Evolutionary conservation across 2,797 vertebrate genomes (phyloP).

Genomic region (Potorous gilbertii): DNA sequence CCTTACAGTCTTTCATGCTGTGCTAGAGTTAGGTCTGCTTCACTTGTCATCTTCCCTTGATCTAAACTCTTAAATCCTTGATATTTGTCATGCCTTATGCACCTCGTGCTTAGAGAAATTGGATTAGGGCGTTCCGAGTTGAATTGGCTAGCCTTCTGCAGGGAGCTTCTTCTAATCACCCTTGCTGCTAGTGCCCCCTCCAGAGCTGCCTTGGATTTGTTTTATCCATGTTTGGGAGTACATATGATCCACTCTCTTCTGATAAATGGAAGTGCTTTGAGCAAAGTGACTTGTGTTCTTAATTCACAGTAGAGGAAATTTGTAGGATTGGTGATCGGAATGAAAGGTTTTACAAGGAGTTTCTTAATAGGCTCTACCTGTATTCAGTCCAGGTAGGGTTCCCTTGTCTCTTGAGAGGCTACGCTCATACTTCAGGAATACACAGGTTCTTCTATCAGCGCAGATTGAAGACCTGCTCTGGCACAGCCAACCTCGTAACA

Average conservation of each 20-base stretch:
- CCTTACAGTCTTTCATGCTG: neutral
- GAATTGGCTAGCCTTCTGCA: neutral
- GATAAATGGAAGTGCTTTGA: no score
- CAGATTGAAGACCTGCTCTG: neutral
- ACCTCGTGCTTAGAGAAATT: neutral
- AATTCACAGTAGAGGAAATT: no score
- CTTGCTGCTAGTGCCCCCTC: no score
- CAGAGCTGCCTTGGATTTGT: no score
- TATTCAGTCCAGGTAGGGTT: no score
- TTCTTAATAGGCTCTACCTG: neutral
- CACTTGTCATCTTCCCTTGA: neutral
- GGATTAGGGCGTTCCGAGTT: neutral
- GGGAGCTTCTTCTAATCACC: neutral
- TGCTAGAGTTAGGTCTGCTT: no score
- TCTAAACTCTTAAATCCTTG: neutral
- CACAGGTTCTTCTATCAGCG: neutral
- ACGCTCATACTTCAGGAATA: neutral
- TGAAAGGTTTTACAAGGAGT: neutral
- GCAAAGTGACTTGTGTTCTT: no score
- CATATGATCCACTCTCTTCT: no score
- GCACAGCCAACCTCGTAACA: neutral
- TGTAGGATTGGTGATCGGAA: neutral
- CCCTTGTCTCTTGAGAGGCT: no score
- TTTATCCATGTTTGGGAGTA: fast-evolving
- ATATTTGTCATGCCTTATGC: neutral